Evolutionary conservation across 2,797 vertebrate genomes (phyloP).

Genomic region (Crax fasciolata): DNA sequence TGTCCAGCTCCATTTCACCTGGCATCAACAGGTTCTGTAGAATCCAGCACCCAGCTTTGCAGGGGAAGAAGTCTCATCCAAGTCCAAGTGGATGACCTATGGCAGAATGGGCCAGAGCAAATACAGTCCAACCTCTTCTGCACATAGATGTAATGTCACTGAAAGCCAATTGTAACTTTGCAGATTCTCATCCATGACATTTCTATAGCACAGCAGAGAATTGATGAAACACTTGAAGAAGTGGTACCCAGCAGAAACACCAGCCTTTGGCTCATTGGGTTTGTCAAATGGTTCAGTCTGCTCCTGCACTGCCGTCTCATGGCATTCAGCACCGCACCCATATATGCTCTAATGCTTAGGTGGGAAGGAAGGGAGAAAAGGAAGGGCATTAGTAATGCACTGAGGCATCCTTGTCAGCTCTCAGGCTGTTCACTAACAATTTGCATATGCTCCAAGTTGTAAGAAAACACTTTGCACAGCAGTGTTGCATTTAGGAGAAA

Average conservation of each 20-base stretch:
- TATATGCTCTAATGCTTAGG: background rate
- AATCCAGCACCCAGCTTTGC: background rate
- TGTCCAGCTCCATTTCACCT: background rate
- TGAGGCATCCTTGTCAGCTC: constrained; percentile 1
- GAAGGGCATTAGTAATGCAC: background rate
- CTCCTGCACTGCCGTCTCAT: background rate
- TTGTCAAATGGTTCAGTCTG: background rate
- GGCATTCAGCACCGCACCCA: background rate
- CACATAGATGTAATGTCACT: background rate
- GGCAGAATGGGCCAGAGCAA: background rate
- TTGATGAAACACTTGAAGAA: background rate
- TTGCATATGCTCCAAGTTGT: constrained; percentile 49
- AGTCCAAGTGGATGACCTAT: background rate
- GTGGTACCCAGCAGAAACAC: background rate
- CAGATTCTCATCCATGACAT: background rate
- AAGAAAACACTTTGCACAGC: constrained; percentile 45
- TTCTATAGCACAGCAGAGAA: background rate
- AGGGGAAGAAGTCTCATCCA: background rate
- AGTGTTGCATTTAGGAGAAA: constrained; percentile 60
- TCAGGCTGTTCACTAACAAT: background rate
- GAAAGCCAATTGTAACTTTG: fast-evolving
- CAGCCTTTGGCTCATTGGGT: background rate
- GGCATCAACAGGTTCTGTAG: background rate
- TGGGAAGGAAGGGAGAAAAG: background rate
- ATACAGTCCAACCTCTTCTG: background rate